These are phyloP conservation scores for Alauda arvensis DNA, from an alignment of 2,797 vertebrate species.

Conservation along the genomic window DNA sequence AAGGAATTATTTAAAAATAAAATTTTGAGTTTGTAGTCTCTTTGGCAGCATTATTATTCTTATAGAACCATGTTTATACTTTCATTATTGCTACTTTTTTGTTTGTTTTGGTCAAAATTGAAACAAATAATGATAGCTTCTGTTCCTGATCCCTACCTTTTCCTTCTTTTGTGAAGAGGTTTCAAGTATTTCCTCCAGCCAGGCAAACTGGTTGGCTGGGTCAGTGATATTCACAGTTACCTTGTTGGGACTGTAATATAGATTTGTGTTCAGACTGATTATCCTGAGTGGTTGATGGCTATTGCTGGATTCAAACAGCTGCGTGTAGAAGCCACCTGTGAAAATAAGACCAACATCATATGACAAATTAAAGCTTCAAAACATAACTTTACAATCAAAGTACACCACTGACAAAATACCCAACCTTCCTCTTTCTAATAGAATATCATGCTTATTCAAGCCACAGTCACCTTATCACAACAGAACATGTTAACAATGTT, in stretches of 20 bases:
- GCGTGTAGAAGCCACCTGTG: slow-evolving; percentile 92
- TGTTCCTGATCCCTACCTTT: slow-evolving; percentile 66
- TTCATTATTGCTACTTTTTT: not conserved
- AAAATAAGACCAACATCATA: slow-evolving; percentile 32
- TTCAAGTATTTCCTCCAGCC: slow-evolving; percentile 83
- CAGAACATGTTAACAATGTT: not conserved
- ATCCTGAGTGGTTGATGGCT: slow-evolving; percentile 74
- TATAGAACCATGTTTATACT: not conserved
- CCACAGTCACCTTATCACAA: not conserved
- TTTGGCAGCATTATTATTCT: not conserved
- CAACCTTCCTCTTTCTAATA: not conserved
- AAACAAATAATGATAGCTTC: not conserved
- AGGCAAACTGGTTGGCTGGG: slow-evolving; percentile 87
- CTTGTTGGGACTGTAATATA: slow-evolving; percentile 88
- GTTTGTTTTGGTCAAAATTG: not conserved
- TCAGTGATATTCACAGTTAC: slow-evolving; percentile 83
- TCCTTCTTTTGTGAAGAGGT: slow-evolving; percentile 73
- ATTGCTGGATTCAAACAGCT: slow-evolving; percentile 72
- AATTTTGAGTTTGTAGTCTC: not conserved
- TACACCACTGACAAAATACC: not conserved
- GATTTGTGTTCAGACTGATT: slow-evolving; percentile 91
- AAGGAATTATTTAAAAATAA: not conserved
- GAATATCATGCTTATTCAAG: not conserved
- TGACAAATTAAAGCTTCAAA: not conserved
- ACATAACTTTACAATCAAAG: not conserved